These are phyloP conservation scores for Protula sp. DNA, from an alignment of 2,888 invertebrate genomes.

Conservation along the genomic window DNA sequence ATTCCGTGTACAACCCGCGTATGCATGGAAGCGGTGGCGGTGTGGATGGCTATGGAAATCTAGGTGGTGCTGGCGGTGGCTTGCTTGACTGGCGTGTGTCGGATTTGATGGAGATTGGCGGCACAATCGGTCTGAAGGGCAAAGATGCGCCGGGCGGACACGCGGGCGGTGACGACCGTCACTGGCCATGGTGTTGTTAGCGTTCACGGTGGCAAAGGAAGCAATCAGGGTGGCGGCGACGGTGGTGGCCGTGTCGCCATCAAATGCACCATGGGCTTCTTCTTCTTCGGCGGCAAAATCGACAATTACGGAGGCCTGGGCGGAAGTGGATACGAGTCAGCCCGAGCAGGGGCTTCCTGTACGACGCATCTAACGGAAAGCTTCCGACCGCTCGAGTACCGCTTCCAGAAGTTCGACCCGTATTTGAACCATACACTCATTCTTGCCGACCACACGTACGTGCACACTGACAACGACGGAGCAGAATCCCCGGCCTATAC, in stretches of 20 bases:
- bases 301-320: slow-evolving; percentile 35
- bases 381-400: slow-evolving; percentile 30
- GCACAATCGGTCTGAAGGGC: slow-evolving; percentile 28
- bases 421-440: slow-evolving; percentile 31
- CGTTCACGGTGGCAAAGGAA: slow-evolving; percentile 32
- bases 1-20: slow-evolving; percentile 29
- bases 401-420: slow-evolving; percentile 33
- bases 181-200: slow-evolving; percentile 35
- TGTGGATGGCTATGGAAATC: slow-evolving; percentile 9
- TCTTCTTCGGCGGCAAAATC: slow-evolving; percentile 32
- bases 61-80: slow-evolving; percentile 35
- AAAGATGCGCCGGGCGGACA: slow-evolving; percentile 23
- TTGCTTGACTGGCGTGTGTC: slow-evolving; percentile 30
- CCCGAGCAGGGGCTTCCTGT: slow-evolving; percentile 31
- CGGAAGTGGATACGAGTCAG: slow-evolving; percentile 3
- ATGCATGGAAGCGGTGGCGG: slow-evolving; percentile 30
- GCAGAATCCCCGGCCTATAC: slow-evolving; percentile 31
- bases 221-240: slow-evolving; percentile 31
- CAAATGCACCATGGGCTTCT: slow-evolving; percentile 31
- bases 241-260: slow-evolving; percentile 33
- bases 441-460: slow-evolving; percentile 31
- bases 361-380: slow-evolving; percentile 36
- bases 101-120: slow-evolving; percentile 32
- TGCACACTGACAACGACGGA: slow-evolving; percentile 30
- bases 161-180: slow-evolving; percentile 37